Evolutionary conservation across 2,113 vertebrate genomes (phyloP).

Genomic region (Ailurus styani): DNA sequence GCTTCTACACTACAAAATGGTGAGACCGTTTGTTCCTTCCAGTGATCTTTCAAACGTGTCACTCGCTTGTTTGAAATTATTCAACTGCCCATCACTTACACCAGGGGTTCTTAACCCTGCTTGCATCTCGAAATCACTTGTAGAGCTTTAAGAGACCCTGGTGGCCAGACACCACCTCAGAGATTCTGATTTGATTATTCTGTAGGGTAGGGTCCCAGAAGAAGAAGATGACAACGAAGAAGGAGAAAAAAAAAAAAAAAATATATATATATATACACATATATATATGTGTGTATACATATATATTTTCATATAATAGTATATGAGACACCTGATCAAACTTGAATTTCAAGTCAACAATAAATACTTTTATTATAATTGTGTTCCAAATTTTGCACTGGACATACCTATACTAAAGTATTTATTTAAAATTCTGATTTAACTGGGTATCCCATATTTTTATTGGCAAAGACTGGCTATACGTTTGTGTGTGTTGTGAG

Average conservation of each 20-base stretch:
- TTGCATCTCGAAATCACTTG: background rate
- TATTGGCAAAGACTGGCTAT: background rate
- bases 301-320: too few species aligned
- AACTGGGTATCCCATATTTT: background rate
- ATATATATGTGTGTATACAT: too few species aligned
- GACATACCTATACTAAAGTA: background rate
- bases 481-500: background rate
- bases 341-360: slow-evolving; percentile 2
- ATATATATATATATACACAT: too few species aligned
- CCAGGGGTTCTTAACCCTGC: background rate
- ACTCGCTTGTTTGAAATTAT: background rate
- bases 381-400: background rate
- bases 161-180: background rate
- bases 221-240: too few species aligned
- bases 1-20: background rate
- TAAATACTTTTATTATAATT: background rate
- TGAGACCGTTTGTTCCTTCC: background rate
- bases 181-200: background rate
- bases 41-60: background rate
- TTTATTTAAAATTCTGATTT: background rate
- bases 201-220: too few species aligned
- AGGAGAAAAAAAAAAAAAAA: background rate
- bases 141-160: background rate
- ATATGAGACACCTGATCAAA: background rate
- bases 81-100: background rate